Evolutionary conservation across 2,888 invertebrate species (phyloP).

Genomic region (Meiosimyza decipiens): DNA sequence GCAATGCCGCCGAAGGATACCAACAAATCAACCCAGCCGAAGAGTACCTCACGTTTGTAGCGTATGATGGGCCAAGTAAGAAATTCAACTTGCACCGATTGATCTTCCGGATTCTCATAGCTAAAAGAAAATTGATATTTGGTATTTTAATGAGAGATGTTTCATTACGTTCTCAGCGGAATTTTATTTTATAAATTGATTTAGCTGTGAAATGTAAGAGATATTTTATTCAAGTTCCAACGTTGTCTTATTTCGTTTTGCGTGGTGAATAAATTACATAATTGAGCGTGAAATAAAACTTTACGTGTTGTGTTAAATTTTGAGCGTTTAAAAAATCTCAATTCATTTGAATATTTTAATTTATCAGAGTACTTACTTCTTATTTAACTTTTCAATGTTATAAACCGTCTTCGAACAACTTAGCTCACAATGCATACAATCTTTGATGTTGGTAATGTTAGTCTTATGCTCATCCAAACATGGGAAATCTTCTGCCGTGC

Average conservation of each 20-base stretch:
- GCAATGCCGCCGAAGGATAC: slow-evolving; percentile 72
- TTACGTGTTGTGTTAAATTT: no score
- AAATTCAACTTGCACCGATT: slow-evolving; percentile 69
- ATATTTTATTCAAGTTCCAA: no score
- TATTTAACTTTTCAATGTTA: slow-evolving; percentile 78
- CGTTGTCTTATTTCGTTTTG: no score
- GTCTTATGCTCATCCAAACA: slow-evolving; percentile 71
- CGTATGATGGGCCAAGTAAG: slow-evolving; percentile 78
- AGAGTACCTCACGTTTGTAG: slow-evolving; percentile 82
- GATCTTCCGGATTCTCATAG: slow-evolving; percentile 51
- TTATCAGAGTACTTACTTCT: slow-evolving; percentile 67
- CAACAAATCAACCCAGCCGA: slow-evolving; percentile 85
- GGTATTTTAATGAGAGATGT: no score
- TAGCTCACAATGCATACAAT: slow-evolving; percentile 75
- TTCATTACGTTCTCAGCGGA: no score
- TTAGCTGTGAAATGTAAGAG: no score
- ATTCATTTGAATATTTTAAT: no score
- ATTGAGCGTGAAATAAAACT: no score
- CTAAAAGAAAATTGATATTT: slow-evolving; percentile 39
- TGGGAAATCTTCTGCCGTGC: slow-evolving; percentile 71
- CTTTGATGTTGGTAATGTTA: slow-evolving; percentile 71
- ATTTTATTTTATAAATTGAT: no score
- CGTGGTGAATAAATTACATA: no score
- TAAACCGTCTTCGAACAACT: slow-evolving; percentile 82
- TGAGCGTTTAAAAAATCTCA: background rate